Evolutionary conservation across 92 coral and sea anemone species (phyloP), one percentile per base, ranked within the genome.

Genomic region (Montipora capitata): DNA sequence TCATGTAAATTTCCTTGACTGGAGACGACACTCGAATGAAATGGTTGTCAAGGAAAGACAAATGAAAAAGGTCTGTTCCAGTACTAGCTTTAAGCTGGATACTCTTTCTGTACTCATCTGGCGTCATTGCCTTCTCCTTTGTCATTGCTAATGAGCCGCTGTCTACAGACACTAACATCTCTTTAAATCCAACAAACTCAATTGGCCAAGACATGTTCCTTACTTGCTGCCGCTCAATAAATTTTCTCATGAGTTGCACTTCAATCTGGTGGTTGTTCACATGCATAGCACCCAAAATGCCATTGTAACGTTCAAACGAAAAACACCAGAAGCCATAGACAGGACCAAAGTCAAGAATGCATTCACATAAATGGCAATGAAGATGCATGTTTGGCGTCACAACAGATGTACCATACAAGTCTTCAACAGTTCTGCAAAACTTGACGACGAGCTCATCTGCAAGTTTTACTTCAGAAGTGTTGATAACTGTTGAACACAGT

Each of bases 291-390:
- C 52, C 52, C 9, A 45, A 45, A 45, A 45, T 45, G 52, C 52
- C 52, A 45, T 45, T 45, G 52, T 45, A 45, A 5, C 52, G 3
- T 45, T 45, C 51, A 45, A 45, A 45, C 7, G 51, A 45, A 45
- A 45, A 45, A 45, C 51, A 45, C 51, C 51, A 45, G 51, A 45
- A 88, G 41, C 79, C 17, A 52, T 83, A 92, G 11, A 92, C 95
- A 41, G 92, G 95, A 15, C 92, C 92, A 82, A 69, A 92, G 57
- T 83, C 89, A 42, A 77, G 72, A n/a, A 87, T 48, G 44, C 95
- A 77, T n/a, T 92, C 86, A 49, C 58, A 17, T 17, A 88, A 44
- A 48, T 91, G 91, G 38, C 94, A 91, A 70, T 82, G 51, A 45
- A 45, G 51, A 7, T 45, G 51, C 51, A 45, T 45, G 51, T 45